These are phyloP conservation scores for Hemicrepidius hirtus DNA, from an alignment of 2,888 invertebrate genomes.

Conservation along the genomic window DNA sequence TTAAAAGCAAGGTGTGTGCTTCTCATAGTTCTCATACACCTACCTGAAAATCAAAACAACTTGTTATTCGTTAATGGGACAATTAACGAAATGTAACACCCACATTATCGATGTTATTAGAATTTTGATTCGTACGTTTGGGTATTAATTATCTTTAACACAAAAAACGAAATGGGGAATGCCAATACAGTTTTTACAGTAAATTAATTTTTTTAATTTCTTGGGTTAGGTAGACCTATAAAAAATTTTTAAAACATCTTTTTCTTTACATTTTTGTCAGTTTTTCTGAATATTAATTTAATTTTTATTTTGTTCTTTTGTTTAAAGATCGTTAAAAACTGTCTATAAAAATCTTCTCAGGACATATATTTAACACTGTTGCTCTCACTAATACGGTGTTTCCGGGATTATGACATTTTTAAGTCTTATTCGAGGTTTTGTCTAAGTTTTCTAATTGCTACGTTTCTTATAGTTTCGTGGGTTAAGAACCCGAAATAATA, in stretches of 20 bases:
- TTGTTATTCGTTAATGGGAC: conserved; percentile 10
- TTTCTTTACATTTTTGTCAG: too few relatives aligned
- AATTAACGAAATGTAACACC: conserved; percentile 17
- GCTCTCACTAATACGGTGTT: conserved; percentile 7
- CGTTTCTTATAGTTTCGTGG: not conserved
- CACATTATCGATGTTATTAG: not conserved
- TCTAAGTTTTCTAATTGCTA: not conserved
- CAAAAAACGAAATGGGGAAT: too few relatives aligned
- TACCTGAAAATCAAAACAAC: not conserved
- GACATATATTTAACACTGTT: conserved; percentile 18
- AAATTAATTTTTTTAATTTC: too few relatives aligned
- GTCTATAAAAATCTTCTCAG: conserved; percentile 1
- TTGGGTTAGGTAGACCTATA: too few relatives aligned
- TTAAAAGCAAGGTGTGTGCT: not conserved
- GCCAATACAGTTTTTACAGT: too few relatives aligned
- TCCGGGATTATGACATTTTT: conserved; percentile 29
- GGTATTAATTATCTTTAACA: too few relatives aligned
- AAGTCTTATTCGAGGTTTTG: not conserved
- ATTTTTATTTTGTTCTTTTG: conserved; percentile 8
- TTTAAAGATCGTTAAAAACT: not conserved
- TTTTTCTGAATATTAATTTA: not conserved
- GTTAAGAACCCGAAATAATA: too few relatives aligned
- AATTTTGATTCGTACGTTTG: too few relatives aligned
- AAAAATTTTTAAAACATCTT: too few relatives aligned
- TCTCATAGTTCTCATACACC: conserved; percentile 20